Base-by-base conservation (phyloP, 2,113 vertebrate genomes). In the Setophaga coronata region DNA sequence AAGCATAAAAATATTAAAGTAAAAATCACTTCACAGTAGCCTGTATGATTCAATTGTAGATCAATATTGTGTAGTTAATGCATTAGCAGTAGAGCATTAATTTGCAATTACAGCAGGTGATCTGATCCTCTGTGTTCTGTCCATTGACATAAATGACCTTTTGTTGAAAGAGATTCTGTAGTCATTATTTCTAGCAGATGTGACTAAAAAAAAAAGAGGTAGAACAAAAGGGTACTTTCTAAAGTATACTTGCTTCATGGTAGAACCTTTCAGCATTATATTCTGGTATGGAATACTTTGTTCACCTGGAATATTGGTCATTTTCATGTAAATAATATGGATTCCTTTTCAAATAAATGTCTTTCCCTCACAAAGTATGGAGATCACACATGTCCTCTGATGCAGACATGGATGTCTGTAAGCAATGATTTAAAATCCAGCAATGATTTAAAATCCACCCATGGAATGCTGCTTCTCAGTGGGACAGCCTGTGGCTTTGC, bases 21-120 rank as follows among this genome's bases (percentile, higher is more conserved):
- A 97, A 96, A 97, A 97, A 91, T 97, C 94, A 89, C 96, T 97
- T 97, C 92, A 94, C 80, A 95, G 96, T 92, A 95, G 92, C 93
- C 94, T 78, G 83, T 96, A 95, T 96, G 97, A 97, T 97, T 97
- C 97, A 97, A 97, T 95, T 97, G 95, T 97, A 96, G 98, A 98
- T 98, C 98, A 98, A 98, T 98, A 98, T 89, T 89, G 83, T 97
- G 94, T 96, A 97, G 97, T 98, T 98, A 98, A 98, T 98, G 97
- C 96, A 97, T 98, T 98, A 97, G 97, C 93, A 96, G 96, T 94
- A 98, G 97, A 98, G 96, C 97, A 98, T 98, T 98, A 97, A 98
- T 98, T 98, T 98, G 94, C 97, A 98, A 97, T 98, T 98, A 98
- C 95, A 47, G 19, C 97, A 96, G 98, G 97, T 96, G 97, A 97